Conservation (phyloP, 2,113 vertebrate species). For the Anolis sagrei region DNA sequence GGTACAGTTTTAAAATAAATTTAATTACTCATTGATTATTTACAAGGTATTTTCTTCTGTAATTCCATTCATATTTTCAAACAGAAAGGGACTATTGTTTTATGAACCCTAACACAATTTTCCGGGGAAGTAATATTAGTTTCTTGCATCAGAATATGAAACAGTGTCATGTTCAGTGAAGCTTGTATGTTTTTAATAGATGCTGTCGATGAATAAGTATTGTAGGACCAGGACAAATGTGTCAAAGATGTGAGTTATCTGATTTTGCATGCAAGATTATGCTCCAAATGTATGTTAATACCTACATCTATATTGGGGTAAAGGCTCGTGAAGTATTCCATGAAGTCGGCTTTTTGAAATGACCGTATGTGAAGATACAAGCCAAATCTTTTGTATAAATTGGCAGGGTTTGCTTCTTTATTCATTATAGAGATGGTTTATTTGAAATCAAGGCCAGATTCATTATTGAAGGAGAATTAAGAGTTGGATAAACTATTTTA, state of each 20-base stretch:
- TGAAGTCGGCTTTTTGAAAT: background rate
- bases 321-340: background rate
- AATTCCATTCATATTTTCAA: slow-evolving; percentile 64
- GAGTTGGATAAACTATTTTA: slow-evolving; percentile 27
- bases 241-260: background rate
- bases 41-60: slow-evolving; percentile 55
- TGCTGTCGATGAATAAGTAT: slow-evolving; percentile 17
- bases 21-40: slow-evolving; percentile 57
- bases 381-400: slow-evolving; percentile 6
- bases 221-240: background rate
- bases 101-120: slow-evolving; percentile 48
- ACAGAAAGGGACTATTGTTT: slow-evolving; percentile 56
- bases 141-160: slow-evolving; percentile 55
- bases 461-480: slow-evolving; percentile 30
- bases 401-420: slow-evolving; percentile 27
- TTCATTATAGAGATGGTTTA: slow-evolving; percentile 4
- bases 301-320: background rate
- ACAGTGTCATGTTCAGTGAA: slow-evolving; percentile 24
- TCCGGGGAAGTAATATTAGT: slow-evolving; percentile 40
- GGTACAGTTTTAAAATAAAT: slow-evolving; percentile 57
- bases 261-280: background rate
- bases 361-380: slow-evolving; percentile 15
- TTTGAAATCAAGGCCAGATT: slow-evolving; percentile 32
- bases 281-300: background rate
- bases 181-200: background rate